phyloP scores from a whole-genome alignment of 1,140 invertebrate genomes.

The Euura saliciscinereae region DNA sequence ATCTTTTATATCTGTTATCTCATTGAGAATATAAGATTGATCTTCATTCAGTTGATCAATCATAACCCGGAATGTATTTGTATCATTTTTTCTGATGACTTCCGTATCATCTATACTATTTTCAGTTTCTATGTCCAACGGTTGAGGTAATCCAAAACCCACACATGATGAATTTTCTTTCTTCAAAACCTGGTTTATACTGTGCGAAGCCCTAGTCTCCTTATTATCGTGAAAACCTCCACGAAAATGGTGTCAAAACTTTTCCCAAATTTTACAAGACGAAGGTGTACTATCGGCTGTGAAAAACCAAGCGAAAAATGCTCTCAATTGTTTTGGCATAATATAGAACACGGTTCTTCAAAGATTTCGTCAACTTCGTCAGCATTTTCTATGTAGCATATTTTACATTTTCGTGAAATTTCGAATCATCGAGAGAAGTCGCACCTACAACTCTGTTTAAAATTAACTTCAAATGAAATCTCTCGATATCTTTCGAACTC shows the following conservation, averaged over 20 bases:
- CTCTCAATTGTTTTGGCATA: constrained; percentile 16
- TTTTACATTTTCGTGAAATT: constrained; percentile 7
- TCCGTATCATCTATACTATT: too few species aligned
- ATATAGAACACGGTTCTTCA: constrained; percentile 15
- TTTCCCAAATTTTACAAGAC: constrained; percentile 15
- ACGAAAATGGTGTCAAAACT: constrained; percentile 17
- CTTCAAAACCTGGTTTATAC: constrained; percentile 14
- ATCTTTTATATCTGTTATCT: constrained; percentile 4
- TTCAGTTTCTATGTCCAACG: constrained; percentile 6
- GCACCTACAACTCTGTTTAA: constrained; percentile 8
- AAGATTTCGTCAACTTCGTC: constrained; percentile 18
- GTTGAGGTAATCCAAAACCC: constrained; percentile 15
- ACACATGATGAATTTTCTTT: constrained; percentile 4
- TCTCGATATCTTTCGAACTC: too few species aligned
- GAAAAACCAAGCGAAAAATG: constrained; percentile 17
- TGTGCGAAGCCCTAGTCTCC: constrained; percentile 12
- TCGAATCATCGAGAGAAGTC: neutral
- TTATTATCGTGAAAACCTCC: constrained; percentile 15
- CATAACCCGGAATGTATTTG: constrained; percentile 3
- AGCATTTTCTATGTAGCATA: constrained; percentile 15
- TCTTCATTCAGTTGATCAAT: neutral
- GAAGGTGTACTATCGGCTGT: constrained; percentile 10
- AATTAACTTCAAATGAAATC: constrained; percentile 1
- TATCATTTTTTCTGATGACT: neutral
- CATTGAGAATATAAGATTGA: constrained; percentile 16